Conservation (phyloP, 2,888 invertebrate species). For the Lycaena phlaeas region DNA sequence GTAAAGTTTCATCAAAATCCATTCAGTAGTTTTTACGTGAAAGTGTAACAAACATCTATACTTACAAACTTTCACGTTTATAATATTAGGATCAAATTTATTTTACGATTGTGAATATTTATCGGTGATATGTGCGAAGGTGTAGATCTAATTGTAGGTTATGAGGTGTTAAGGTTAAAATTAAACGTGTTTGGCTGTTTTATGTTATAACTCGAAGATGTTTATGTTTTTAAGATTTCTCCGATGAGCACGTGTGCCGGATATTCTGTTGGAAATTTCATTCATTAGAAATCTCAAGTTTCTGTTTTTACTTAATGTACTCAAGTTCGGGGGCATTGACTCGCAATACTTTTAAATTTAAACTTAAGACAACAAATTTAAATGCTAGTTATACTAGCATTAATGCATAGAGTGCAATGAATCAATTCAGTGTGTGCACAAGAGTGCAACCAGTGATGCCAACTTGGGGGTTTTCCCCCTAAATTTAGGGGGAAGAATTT, state of each 20-base stretch:
- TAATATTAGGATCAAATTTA: constrained; percentile 19
- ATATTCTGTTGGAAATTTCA: constrained; percentile 50
- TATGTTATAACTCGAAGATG: constrained; percentile 17
- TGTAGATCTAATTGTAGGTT: constrained; percentile 12
- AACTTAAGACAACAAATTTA: too few relatives aligned
- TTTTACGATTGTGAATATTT: constrained; percentile 16
- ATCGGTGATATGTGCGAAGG: constrained; percentile 13
- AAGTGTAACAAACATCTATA: too few relatives aligned
- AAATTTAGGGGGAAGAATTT: too few relatives aligned
- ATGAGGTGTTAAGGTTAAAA: constrained; percentile 17
- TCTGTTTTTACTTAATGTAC: constrained; percentile 47
- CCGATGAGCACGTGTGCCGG: constrained; percentile 46
- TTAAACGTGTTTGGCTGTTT: constrained; percentile 16
- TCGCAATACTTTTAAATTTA: constrained; percentile 5
- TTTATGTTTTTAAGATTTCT: constrained; percentile 37
- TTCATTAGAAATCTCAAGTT: constrained; percentile 34
- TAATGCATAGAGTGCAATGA: too few relatives aligned
- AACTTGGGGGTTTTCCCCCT: too few relatives aligned
- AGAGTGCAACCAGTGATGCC: too few relatives aligned
- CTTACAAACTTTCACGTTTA: too few relatives aligned
- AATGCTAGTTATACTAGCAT: too few relatives aligned
- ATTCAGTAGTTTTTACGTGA: too few relatives aligned
- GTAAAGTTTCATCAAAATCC: too few relatives aligned
- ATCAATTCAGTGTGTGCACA: too few relatives aligned
- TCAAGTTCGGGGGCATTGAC: constrained; percentile 65